These are phyloP conservation scores for Pelobates cultripes DNA, from an alignment of 2,797 vertebrate genomes.

Conservation along the genomic window DNA sequence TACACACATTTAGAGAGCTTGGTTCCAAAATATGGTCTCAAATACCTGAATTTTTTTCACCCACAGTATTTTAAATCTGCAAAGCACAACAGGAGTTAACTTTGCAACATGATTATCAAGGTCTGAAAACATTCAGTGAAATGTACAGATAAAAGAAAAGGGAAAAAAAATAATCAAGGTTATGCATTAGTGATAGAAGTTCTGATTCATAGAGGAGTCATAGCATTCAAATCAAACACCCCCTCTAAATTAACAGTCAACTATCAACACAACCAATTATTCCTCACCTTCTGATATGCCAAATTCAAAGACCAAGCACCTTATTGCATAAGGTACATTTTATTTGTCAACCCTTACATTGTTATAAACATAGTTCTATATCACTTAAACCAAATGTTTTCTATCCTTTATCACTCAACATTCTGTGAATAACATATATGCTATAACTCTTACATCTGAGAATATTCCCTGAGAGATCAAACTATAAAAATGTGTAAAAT, in stretches of 20 bases:
- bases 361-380: too few species aligned
- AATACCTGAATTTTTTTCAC: too few species aligned
- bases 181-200: conserved; percentile 2
- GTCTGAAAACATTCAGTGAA: conserved; percentile 16
- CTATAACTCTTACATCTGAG: too few species aligned
- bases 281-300: neutral
- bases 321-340: neutral
- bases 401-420: neutral
- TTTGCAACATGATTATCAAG: conserved; percentile 1
- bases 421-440: neutral
- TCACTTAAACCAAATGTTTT: neutral
- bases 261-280: neutral
- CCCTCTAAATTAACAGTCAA: neutral
- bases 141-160: conserved; percentile 5
- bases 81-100: neutral
- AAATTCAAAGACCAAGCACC: neutral
- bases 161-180: conserved; percentile 31
- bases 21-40: too few species aligned
- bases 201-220: conserved; percentile 12
- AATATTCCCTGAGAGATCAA: too few species aligned
- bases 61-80: neutral
- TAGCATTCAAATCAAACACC: neutral
- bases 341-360: too few species aligned
- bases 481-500: too few species aligned
- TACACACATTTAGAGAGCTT: too few species aligned